Conservation (phyloP, 2,113 vertebrate genomes). For the Phyllostomus discolor region DNA sequence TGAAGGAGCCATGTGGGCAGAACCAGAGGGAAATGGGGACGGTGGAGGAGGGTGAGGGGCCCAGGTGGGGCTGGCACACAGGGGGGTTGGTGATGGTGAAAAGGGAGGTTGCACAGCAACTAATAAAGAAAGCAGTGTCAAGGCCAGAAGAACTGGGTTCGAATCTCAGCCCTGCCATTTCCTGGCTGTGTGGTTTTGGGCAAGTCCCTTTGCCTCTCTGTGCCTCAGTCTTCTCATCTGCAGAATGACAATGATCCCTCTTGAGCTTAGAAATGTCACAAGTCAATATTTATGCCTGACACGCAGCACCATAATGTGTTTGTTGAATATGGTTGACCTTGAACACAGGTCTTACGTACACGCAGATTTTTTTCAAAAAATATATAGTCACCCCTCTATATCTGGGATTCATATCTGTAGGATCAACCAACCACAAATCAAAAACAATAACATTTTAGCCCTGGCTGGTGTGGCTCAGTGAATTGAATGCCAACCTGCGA, state of each 20-base stretch:
- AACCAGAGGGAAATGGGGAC: neutral
- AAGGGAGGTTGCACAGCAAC: neutral
- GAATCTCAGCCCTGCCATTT: neutral
- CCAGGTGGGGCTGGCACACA: no score
- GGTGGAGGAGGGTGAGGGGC: accelerated
- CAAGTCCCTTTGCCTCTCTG: neutral
- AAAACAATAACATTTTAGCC: neutral
- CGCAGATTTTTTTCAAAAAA: neutral
- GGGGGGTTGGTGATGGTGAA: neutral
- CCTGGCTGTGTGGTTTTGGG: neutral
- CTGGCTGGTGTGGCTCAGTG: no score
- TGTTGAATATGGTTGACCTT: neutral
- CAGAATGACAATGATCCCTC: neutral
- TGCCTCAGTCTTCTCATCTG: neutral
- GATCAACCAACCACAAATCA: neutral
- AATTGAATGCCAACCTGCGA: no score
- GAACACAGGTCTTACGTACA: neutral
- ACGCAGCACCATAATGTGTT: neutral
- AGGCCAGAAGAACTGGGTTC: neutral
- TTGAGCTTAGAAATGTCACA: neutral
- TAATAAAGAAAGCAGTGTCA: accelerated
- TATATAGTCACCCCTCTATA: neutral
- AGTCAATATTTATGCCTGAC: neutral
- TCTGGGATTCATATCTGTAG: neutral
- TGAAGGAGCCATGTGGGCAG: neutral